These are phyloP conservation scores for Drosophila robusta DNA, from an alignment of 2,888 invertebrate species.

Conservation along the genomic window DNA sequence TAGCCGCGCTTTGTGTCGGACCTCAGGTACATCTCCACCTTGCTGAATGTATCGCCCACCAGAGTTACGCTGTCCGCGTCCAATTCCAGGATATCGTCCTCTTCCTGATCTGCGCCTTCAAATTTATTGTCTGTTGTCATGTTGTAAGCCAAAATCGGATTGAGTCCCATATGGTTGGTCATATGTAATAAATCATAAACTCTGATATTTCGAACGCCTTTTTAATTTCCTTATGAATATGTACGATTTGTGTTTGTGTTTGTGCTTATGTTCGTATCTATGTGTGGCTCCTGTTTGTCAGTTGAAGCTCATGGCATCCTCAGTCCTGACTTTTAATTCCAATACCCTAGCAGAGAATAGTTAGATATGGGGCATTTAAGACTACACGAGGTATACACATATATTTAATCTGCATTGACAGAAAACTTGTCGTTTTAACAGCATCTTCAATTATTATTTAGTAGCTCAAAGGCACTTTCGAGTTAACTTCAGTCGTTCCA, in stretches of 20 bases:
- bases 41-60: constrained; percentile 35
- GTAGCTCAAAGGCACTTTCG: no score
- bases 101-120: neutral
- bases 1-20: constrained; percentile 21
- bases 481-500: no score
- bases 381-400: no score
- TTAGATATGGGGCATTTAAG: neutral
- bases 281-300: neutral
- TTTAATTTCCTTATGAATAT: neutral
- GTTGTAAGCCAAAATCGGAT: constrained; percentile 4
- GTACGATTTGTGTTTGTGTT: neutral
- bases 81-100: constrained; percentile 1
- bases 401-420: no score
- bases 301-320: neutral
- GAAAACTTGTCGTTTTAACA: no score
- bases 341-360: neutral
- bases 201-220: constrained; percentile 1
- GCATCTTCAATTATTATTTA: no score
- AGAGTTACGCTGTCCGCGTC: constrained; percentile 12
- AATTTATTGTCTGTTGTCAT: constrained; percentile 16
- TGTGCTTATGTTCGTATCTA: neutral
- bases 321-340: neutral
- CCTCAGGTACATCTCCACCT: constrained; percentile 34
- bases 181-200: neutral
- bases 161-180: neutral